Percentiles rank a stretch among this genome's conserved stretches.
Conservation (phyloP, 2,888 invertebrate genomes). For the Dryomyza anilis region DNA sequence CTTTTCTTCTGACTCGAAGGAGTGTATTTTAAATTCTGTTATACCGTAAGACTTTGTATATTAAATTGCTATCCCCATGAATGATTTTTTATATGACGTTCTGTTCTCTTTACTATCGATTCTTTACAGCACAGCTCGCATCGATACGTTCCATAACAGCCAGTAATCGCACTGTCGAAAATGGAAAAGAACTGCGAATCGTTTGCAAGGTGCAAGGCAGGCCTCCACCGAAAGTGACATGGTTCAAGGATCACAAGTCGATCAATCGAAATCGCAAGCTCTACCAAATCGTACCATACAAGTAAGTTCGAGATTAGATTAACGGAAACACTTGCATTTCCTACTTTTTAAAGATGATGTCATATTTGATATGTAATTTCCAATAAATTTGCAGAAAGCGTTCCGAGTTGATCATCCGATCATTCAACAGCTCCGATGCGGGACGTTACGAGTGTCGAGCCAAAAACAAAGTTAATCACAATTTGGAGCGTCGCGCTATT, state of each 20-base stretch:
- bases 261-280: constrained; percentile 61
- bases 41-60: no score
- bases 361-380: constrained; percentile 19
- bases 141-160: constrained; percentile 57
- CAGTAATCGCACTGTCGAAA: constrained; percentile 52
- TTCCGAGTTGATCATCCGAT: constrained; percentile 81
- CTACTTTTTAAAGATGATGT: constrained; percentile 27
- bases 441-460: constrained; percentile 85
- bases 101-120: constrained; percentile 36
- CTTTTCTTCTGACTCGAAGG: no score
- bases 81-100: constrained; percentile 10
- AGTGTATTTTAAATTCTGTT: not conserved
- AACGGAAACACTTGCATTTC: constrained; percentile 14
- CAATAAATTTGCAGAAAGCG: constrained; percentile 69
- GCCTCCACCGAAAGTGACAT: constrained; percentile 81
- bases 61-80: not conserved
- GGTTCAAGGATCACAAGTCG: constrained; percentile 77
- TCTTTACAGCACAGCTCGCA: constrained; percentile 62
- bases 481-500: constrained; percentile 56
- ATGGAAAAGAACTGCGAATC: constrained; percentile 68
- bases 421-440: constrained; percentile 74
- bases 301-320: constrained; percentile 48
- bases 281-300: constrained; percentile 60
- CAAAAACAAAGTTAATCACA: constrained; percentile 63
- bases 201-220: constrained; percentile 77